Conservation (phyloP, 2,113 vertebrate species). For the Gulo gulo region DNA sequence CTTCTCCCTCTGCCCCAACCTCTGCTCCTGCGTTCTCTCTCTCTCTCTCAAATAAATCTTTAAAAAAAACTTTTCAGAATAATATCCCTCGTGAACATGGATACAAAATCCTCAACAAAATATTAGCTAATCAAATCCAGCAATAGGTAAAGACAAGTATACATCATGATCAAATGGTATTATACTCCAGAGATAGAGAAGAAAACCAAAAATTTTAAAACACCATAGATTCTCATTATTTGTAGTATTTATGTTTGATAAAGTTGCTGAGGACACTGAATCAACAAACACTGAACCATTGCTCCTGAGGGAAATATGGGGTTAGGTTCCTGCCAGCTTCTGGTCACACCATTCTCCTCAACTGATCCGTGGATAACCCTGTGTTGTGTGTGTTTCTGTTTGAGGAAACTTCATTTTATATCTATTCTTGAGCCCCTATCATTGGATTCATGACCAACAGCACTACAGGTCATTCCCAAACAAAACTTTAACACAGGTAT, state of each 20-base stretch:
- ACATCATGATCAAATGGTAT: neutral
- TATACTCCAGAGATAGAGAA: neutral
- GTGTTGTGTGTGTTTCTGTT: neutral
- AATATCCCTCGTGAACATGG: neutral
- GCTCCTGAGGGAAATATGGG: neutral
- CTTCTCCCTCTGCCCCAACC: neutral
- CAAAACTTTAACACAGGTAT: neutral
- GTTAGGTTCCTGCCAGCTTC: neutral
- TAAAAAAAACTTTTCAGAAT: neutral
- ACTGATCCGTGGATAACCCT: neutral
- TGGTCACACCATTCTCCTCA: neutral
- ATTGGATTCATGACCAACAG: neutral
- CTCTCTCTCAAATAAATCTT: neutral
- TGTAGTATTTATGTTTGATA: neutral
- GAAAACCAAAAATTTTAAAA: neutral
- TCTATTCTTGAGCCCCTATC: no score
- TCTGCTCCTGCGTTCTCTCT: neutral
- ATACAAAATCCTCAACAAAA: neutral
- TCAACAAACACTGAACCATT: neutral
- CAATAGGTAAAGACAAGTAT: neutral
- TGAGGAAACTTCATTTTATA: neutral
- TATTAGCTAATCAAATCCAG: neutral
- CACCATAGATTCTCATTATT: neutral
- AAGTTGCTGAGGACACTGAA: neutral
- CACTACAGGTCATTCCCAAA: neutral